A percentile compares a stretch with the other conserved stretches of the same genome.
Evolutionary conservation across 1,140 invertebrate species (phyloP).

Genomic region (Drosophila kikkawai): DNA sequence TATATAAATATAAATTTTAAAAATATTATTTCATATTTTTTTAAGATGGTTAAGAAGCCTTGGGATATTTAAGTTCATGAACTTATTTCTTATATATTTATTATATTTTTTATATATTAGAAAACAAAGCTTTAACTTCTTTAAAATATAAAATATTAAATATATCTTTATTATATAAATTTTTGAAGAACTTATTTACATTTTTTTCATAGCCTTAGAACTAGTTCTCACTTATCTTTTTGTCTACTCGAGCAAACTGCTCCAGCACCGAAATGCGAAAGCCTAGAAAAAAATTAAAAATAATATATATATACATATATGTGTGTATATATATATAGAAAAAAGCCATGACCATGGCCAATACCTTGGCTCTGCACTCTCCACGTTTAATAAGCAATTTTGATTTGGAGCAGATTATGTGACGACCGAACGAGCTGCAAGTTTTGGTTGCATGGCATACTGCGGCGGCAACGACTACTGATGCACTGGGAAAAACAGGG

Average conservation of each 20-base stretch:
- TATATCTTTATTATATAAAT: not conserved
- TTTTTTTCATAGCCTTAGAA: not conserved
- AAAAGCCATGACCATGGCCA: slow-evolving; percentile 8
- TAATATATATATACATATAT: not conserved
- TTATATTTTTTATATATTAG: not conserved
- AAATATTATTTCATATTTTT: too few relatives aligned
- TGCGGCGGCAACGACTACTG: slow-evolving; percentile 51
- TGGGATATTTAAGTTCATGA: too few relatives aligned
- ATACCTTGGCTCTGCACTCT: slow-evolving; percentile 30
- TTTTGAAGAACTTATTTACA: too few relatives aligned
- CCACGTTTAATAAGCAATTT: slow-evolving; percentile 83
- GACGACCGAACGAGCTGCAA: slow-evolving; percentile 67
- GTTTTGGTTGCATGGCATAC: slow-evolving; percentile 71
- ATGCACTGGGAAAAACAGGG: not conserved
- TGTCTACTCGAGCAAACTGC: slow-evolving; percentile 1
- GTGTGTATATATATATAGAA: not conserved
- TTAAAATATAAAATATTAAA: not conserved
- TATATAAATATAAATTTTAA: too few relatives aligned
- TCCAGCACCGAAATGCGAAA: not conserved
- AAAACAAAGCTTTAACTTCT: too few relatives aligned
- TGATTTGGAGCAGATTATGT: slow-evolving; percentile 83
- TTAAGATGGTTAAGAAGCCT: too few relatives aligned
- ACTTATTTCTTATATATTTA: not conserved
- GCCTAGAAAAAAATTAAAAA: slow-evolving; percentile 7
- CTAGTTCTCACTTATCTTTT: not conserved